Evolutionary conservation across 2,113 vertebrate genomes (phyloP), one percentile per base, ranked within the genome.

Genomic region (Oncorhynchus tshawytscha): DNA sequence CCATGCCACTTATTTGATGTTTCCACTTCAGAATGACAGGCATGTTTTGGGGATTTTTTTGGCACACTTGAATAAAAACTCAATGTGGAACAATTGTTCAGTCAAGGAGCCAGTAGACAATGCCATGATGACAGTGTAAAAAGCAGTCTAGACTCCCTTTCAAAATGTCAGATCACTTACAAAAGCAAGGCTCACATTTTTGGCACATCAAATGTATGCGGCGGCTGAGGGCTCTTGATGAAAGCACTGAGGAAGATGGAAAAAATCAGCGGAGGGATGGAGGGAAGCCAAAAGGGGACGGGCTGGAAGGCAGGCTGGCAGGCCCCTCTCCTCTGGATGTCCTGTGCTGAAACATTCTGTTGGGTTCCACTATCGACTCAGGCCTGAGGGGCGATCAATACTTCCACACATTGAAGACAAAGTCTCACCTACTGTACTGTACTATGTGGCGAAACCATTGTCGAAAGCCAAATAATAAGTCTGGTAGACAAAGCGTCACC

Each of bases 101-200:
- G 66, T 66, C 27, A 27, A 70, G 51, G 67, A 83, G 73, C 31
- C n/a, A 45, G 66, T 5, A 78, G 76, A 85, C 78, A 76, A 82
- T 80, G 73, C 57, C 74, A 31, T 64, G 67, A 73, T 70, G 70
- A 79, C 60, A 72, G 74, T 71, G 71, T 59, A 77, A 83, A 72
- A 74, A 77, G 78, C 74, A 73, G 84, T 85, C 84, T 81, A 81
- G 84, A 86, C 79, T 78, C 65, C 70, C 67, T 78, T 72, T 67
- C 75, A 75, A 74, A 80, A 81, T 73, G 27, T 72, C 80, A 74
- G 74, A 74, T 57, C n/a, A 51, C 66, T 73, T 69, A 77, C 84
- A 86, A 86, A 81, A 83, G 81, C 76, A 57, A 74, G 64, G 76
- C 71, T 71, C 81, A 78, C 79, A 74, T 81, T 81, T 81, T 78